Conservation (phyloP, 2,888 invertebrate species). For the Drosophila leonis region DNA sequence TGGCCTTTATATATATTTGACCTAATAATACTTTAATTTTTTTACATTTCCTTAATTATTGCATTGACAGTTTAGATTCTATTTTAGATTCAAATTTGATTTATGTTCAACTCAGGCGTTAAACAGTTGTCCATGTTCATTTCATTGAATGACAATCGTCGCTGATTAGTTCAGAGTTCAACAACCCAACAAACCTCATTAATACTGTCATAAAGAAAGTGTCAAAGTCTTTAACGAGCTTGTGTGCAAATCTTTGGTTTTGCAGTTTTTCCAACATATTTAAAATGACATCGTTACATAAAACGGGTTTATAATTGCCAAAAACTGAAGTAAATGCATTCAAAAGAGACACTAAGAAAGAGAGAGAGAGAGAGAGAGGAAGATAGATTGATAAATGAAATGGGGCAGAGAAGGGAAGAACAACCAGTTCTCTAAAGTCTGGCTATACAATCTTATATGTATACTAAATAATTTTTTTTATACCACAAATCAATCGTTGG, state of each 20-base stretch:
- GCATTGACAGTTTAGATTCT: not conserved
- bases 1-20: not conserved
- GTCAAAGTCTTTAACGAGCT: conserved; percentile 58
- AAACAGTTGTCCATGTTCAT: not conserved
- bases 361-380: not conserved
- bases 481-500: conserved; percentile 28
- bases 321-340: conserved; percentile 43
- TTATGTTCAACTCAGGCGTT: not conserved
- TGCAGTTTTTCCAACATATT: conserved; percentile 56
- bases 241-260: conserved; percentile 36
- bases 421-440: conserved; percentile 29
- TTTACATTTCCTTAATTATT: not conserved
- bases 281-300: conserved; percentile 49
- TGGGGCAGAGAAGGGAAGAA: conserved; percentile 13
- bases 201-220: conserved; percentile 64
- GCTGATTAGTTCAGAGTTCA: conserved; percentile 53
- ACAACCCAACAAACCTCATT: conserved; percentile 53
- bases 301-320: conserved; percentile 71
- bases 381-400: not conserved
- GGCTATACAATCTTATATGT: conserved; percentile 12
- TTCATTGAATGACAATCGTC: conserved; percentile 14
- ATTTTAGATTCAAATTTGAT: not conserved
- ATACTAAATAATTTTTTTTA: conserved; percentile 33
- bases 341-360: not conserved
- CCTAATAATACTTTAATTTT: not conserved